Evolutionary conservation across 2,888 invertebrate species (phyloP).

Genomic region (Flexamia atlantica): DNA sequence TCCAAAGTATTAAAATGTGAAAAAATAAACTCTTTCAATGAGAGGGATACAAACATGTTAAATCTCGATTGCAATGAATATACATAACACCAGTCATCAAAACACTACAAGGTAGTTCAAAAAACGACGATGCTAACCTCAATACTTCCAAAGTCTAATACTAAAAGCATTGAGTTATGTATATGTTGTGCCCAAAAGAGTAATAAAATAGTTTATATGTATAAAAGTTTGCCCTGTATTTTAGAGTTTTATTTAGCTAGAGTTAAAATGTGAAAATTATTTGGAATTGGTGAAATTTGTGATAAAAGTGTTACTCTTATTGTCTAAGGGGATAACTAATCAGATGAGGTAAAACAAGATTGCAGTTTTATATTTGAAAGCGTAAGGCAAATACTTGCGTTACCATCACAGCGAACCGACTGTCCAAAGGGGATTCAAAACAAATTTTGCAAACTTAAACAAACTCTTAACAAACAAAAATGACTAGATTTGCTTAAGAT

Average conservation of each 20-base stretch:
- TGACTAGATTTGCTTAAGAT: constrained; percentile 56
- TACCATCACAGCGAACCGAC: constrained; percentile 30
- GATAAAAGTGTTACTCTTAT: constrained; percentile 52
- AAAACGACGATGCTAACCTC: constrained; percentile 46
- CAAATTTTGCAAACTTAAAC: constrained; percentile 51
- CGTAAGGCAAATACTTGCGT: constrained; percentile 53
- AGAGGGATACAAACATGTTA: constrained; percentile 52
- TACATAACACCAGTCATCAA: constrained; percentile 53
- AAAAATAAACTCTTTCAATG: constrained; percentile 55
- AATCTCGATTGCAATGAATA: constrained; percentile 48
- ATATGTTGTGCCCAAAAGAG: constrained; percentile 62
- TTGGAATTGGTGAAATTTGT: constrained; percentile 44
- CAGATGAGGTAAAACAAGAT: constrained; percentile 33
- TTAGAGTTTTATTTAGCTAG: constrained; percentile 57
- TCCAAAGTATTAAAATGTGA: constrained; percentile 53
- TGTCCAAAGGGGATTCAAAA: constrained; percentile 46
- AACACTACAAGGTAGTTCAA: constrained; percentile 58
- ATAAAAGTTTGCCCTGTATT: constrained; percentile 62
- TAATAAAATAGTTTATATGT: constrained; percentile 62
- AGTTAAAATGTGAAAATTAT: constrained; percentile 52
- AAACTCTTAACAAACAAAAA: constrained; percentile 51
- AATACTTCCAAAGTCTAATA: constrained; percentile 52
- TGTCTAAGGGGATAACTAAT: constrained; percentile 58
- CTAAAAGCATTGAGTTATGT: constrained; percentile 61
- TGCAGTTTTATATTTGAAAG: constrained; percentile 42